Percentiles rank a stretch among this genome's conserved stretches.
Conservation (phyloP, 2,888 invertebrate species). For the Metallyticus violacea region DNA sequence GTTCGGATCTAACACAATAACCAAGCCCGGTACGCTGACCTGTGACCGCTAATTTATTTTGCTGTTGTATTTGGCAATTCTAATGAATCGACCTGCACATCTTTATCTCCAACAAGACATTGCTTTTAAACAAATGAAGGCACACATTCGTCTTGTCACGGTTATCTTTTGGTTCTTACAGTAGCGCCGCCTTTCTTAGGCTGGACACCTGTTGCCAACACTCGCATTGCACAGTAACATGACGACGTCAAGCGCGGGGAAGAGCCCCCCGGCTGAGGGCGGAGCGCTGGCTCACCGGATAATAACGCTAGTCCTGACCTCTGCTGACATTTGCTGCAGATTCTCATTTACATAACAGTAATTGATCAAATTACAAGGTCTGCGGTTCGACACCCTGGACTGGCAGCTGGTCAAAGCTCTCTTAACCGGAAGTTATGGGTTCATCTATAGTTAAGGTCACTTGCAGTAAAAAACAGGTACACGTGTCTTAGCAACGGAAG, state of each 20-base stretch:
- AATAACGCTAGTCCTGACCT: neutral
- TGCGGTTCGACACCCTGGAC: neutral
- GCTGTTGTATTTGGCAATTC: neutral
- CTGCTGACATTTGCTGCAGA: neutral
- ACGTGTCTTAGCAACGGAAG: no score
- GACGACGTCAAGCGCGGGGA: neutral
- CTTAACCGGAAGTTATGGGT: no score
- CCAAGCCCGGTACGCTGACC: neutral
- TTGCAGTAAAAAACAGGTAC: no score
- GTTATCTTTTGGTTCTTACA: no score
- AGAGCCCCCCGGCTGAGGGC: neutral
- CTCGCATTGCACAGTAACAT: neutral
- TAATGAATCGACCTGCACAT: neutral
- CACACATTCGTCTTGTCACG: no score
- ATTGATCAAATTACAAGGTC: neutral
- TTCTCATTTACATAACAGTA: neutral
- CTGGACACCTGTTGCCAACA: no score
- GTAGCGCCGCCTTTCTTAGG: no score
- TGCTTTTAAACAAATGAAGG: neutral
- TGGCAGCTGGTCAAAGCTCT: no score
- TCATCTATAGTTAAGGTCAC: no score
- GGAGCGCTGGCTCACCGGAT: neutral
- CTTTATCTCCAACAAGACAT: neutral
- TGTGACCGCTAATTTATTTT: neutral
- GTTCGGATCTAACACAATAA: no score